phyloP scores from a whole-genome alignment of 2,113 vertebrate species.

The Cyphomyrus plagiostoma region DNA sequence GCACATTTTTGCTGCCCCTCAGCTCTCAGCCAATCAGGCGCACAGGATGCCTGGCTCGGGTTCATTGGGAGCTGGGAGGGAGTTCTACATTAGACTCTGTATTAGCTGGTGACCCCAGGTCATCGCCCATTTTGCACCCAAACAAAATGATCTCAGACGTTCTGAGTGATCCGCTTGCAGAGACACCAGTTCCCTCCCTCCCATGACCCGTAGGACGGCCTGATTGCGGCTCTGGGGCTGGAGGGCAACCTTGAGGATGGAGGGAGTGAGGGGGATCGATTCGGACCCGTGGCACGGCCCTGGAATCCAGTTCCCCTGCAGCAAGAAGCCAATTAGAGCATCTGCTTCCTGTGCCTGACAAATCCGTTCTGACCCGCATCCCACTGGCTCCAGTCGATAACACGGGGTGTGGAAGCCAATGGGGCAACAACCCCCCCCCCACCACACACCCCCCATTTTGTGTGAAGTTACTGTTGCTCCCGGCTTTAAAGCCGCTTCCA shows the following conservation, averaged over 20 bases:
- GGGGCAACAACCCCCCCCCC: neutral
- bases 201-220: neutral
- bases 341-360: constrained; percentile 8
- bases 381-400: neutral
- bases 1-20: neutral
- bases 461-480: too few relatives aligned
- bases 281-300: neutral
- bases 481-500: neutral
- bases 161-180: neutral
- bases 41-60: neutral
- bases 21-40: neutral
- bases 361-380: neutral
- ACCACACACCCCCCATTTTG: too few relatives aligned
- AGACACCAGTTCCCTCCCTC: neutral
- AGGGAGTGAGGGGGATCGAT: neutral
- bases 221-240: neutral
- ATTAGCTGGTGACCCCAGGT: neutral
- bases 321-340: constrained; percentile 44
- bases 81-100: neutral
- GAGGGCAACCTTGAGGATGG: neutral
- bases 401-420: neutral
- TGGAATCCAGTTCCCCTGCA: constrained; percentile 24
- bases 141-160: neutral
- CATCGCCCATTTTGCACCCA: neutral
- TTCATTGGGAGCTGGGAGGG: neutral